phyloP scores from a whole-genome alignment of 1,140 invertebrate species.

The Neoseiulus cucumeris region DNA sequence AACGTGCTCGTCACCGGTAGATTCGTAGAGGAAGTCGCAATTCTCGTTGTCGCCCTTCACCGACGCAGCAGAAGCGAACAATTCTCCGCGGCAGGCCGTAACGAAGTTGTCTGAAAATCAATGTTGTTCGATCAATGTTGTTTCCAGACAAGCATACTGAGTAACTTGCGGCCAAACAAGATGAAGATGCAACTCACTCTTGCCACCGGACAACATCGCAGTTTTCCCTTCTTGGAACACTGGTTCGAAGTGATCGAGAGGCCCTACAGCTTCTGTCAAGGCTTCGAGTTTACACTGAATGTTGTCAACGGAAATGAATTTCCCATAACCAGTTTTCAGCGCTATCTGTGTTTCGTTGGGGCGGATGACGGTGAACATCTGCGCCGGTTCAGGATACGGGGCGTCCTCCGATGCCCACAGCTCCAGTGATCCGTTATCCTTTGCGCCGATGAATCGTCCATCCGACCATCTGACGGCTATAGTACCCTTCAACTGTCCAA shows the following conservation, averaged over 20 bases:
- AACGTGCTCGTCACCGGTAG: not conserved
- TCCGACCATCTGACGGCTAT: not conserved
- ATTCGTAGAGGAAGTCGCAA: not conserved
- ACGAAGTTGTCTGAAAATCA: constrained; percentile 6
- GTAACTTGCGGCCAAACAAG: not conserved
- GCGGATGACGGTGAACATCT: not conserved
- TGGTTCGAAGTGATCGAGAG: not conserved
- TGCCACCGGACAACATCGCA: not conserved
- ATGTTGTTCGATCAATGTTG: too few relatives aligned
- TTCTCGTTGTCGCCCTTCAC: constrained; percentile 2
- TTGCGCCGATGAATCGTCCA: not conserved
- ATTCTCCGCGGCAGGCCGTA: not conserved
- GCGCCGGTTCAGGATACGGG: not conserved
- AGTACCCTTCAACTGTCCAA: not conserved
- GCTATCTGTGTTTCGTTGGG: not conserved
- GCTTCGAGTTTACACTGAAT: not conserved
- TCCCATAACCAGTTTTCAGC: not conserved
- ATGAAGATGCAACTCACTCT: not conserved
- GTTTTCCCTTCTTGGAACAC: not conserved
- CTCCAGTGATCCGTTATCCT: not conserved
- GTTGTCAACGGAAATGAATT: not conserved
- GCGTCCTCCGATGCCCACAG: not conserved
- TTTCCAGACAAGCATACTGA: too few relatives aligned
- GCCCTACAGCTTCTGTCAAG: not conserved
- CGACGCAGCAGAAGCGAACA: not conserved